Evolutionary conservation across 2,113 vertebrate genomes (phyloP).

Genomic region (Scartelaos histophorus): DNA sequence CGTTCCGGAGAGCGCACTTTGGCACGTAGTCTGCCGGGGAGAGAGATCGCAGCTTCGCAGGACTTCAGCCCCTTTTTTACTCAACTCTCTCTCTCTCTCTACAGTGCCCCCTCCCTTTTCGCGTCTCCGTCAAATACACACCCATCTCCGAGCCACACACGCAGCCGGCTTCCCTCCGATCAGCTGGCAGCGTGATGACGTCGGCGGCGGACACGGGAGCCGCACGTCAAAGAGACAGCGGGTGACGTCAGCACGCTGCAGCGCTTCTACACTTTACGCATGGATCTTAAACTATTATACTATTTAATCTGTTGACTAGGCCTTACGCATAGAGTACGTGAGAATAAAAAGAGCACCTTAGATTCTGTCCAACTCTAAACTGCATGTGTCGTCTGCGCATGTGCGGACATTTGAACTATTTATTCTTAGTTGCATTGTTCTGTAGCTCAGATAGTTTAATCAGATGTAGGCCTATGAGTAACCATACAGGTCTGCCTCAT

Average conservation of each 20-base stretch:
- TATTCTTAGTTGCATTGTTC: too few relatives aligned
- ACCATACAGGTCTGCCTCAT: too few relatives aligned
- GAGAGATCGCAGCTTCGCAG: constrained; percentile 43
- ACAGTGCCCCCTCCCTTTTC: neutral
- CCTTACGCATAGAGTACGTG: neutral
- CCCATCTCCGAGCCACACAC: constrained; percentile 51
- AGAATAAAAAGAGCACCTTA: neutral
- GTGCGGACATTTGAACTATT: too few relatives aligned
- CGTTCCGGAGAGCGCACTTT: constrained; percentile 29
- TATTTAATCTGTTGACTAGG: neutral
- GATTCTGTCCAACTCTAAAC: neutral
- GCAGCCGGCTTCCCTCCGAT: constrained; percentile 87
- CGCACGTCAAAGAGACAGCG: constrained; percentile 55
- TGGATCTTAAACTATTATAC: neutral
- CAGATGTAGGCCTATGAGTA: too few relatives aligned
- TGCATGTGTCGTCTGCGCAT: too few relatives aligned
- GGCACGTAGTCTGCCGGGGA: constrained; percentile 25
- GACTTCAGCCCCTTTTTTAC: constrained; percentile 70
- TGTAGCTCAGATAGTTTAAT: too few relatives aligned
- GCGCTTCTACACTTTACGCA: neutral
- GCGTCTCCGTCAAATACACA: constrained; percentile 28
- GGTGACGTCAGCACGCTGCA: constrained; percentile 54
- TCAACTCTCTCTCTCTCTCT: constrained; percentile 54
- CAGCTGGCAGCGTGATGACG: constrained; percentile 94
- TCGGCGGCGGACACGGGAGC: constrained; percentile 71